Conservation (phyloP, 2,113 vertebrate genomes). For the Orcinus orca region DNA sequence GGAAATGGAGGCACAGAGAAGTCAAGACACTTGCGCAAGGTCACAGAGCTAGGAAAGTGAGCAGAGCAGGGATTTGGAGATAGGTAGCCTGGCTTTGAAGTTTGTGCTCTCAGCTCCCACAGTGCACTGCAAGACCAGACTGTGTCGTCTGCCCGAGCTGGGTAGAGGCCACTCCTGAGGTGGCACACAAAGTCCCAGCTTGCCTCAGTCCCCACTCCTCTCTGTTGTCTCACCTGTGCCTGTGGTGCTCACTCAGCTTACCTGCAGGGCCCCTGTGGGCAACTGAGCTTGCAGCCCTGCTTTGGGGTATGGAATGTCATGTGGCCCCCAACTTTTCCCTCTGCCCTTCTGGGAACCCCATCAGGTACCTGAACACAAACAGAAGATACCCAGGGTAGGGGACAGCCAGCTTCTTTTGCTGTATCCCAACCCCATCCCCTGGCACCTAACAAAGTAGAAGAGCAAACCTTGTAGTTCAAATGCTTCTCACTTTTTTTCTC, state of each 20-base stretch:
- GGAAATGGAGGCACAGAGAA: not conserved
- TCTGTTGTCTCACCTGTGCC: not conserved
- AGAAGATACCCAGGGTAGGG: not conserved
- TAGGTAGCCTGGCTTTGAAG: not conserved
- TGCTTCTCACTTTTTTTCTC: not conserved
- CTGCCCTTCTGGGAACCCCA: not conserved
- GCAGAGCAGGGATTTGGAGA: not conserved
- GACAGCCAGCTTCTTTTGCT: not conserved
- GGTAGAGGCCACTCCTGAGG: not conserved
- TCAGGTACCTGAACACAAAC: not conserved
- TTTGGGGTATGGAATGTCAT: not conserved
- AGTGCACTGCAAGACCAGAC: not conserved
- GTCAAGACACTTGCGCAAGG: not conserved
- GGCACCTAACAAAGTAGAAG: not conserved
- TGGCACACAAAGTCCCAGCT: not conserved
- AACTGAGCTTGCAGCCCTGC: not conserved
- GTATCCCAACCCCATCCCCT: not conserved
- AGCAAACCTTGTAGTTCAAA: not conserved
- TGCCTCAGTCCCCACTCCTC: not conserved
- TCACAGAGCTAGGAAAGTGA: not conserved
- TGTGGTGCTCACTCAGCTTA: not conserved
- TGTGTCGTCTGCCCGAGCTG: rapidly evolving
- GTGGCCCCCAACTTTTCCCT: not conserved
- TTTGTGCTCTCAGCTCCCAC: not conserved
- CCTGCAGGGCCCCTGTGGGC: not conserved